Evolutionary conservation across 2,888 invertebrate species (phyloP).

Genomic region (Biston betularia): DNA sequence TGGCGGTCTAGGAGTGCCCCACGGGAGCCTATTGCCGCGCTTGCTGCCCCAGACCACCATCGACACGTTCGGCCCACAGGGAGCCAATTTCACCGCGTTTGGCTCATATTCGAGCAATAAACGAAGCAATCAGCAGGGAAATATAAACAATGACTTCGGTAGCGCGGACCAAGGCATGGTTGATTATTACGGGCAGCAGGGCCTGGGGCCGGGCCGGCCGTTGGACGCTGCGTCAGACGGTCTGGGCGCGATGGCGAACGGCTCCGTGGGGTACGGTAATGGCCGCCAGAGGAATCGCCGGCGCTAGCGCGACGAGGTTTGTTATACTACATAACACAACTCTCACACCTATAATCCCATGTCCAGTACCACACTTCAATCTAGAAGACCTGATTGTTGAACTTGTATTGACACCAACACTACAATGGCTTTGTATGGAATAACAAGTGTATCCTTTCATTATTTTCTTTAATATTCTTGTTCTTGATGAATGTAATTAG

Average conservation of each 20-base stretch:
- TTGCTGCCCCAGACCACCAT: slow-evolving; percentile 71
- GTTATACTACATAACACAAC: slow-evolving; percentile 76
- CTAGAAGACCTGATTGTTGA: slow-evolving; percentile 4
- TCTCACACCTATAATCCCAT: slow-evolving; percentile 56
- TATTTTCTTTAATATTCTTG: slow-evolving; percentile 6
- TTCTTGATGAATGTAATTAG: not conserved
- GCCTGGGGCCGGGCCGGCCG: slow-evolving; percentile 73
- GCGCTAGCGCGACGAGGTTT: slow-evolving; percentile 82
- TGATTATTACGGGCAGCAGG: slow-evolving; percentile 67
- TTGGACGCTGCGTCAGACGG: slow-evolving; percentile 63
- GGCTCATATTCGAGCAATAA: slow-evolving; percentile 76
- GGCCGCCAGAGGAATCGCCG: slow-evolving; percentile 85
- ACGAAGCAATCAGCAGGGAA: slow-evolving; percentile 49
- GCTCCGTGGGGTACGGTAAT: slow-evolving; percentile 82
- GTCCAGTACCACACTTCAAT: slow-evolving; percentile 39
- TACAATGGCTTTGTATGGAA: slow-evolving; percentile 16
- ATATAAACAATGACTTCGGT: slow-evolving; percentile 56
- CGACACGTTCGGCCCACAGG: slow-evolving; percentile 67
- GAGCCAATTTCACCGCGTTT: slow-evolving; percentile 80
- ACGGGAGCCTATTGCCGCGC: slow-evolving; percentile 80
- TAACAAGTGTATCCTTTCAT: slow-evolving; percentile 31
- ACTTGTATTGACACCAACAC: slow-evolving; percentile 4
- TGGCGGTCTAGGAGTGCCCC: slow-evolving; percentile 80
- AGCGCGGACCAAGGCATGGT: slow-evolving; percentile 56
- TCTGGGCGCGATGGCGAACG: slow-evolving; percentile 72